Base-by-base conservation (phyloP, 2,888 invertebrate species). In the Dastarcus helophoroides region DNA sequence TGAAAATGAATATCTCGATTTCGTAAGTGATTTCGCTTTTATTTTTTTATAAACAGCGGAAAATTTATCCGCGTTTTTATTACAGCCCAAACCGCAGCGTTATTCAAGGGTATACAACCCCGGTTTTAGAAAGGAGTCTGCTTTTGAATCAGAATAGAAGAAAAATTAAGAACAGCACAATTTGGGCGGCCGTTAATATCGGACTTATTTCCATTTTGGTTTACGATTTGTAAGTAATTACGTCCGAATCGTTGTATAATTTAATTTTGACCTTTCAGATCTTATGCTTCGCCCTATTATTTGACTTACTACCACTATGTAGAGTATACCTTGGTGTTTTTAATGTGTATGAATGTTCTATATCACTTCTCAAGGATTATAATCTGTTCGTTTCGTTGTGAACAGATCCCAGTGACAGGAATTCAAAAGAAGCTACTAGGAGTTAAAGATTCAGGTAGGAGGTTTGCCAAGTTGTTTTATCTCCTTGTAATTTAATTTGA, bases 171-270 rank as follows among this genome's bases (percentile, higher is more conserved):
- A 62, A 51, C 30, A 65, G 70, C 12, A 49, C 73, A n/a, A 65
- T 66, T 40, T 76, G 76, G 73, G 69, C 73, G 26, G 46, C 62
- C 7, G 50, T 75, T 9, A 77, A 77, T 47, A 58, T 64, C n/a
- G 47, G 59, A 6, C 44, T 76, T 14, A 55, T 76, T 15, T 46
- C 67, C 8, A 45, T 73, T 29, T 58, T 76, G 21, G 48, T 67
- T 5, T 74, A 71, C 48, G 77, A 77, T 49, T 58, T 77, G 77
- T 77, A 57, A 65, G 72, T 60, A 30, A 33, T 22, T 32, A 22
- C 22, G 22, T 15, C 28, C 12, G 3, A n/a, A 17, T 25, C 27
- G 7, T 29, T 13, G 26, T 31, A 27, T 36, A n/a, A 19, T 16
- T 10, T 17, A 14, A 23, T 25, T 22, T 58, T 37, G 45, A 14